Conservation (phyloP, 2,888 invertebrate species). For the Bembecia ichneumoniformis region DNA sequence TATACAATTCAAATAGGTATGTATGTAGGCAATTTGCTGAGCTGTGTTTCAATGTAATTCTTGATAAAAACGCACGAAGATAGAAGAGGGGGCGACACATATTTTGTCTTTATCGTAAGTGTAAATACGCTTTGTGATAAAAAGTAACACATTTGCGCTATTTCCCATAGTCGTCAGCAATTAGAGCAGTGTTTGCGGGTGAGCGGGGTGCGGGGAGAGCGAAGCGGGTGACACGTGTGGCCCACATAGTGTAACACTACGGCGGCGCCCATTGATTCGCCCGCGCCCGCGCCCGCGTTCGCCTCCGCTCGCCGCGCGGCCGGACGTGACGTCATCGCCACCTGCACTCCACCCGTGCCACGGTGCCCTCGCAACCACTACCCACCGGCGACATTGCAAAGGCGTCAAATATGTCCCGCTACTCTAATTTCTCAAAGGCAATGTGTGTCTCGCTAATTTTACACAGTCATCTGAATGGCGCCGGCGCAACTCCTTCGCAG, state of each 20-base stretch:
- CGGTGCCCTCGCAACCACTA: constrained; percentile 32
- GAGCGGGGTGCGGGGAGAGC: constrained; percentile 17
- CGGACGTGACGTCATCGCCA: constrained; percentile 53
- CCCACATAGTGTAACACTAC: constrained; percentile 44
- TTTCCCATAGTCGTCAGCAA: constrained; percentile 67
- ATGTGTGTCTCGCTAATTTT: constrained; percentile 26
- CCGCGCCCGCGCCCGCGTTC: constrained; percentile 18
- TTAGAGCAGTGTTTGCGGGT: constrained; percentile 48
- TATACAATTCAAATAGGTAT: constrained; percentile 5
- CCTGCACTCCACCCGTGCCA: constrained; percentile 22
- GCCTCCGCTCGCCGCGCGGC: constrained; percentile 1
- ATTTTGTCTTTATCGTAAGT: constrained; percentile 41
- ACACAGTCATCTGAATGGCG: constrained; percentile 43
- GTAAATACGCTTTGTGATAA: constrained; percentile 50
- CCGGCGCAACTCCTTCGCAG: constrained; percentile 52
- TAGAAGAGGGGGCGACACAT: constrained; percentile 17
- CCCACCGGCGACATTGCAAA: constrained; percentile 9
- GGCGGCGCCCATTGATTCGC: constrained; percentile 51
- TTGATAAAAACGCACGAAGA: too few species aligned
- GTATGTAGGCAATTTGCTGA: constrained; percentile 7
- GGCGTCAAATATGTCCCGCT: not conserved
- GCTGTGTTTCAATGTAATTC: constrained; percentile 1
- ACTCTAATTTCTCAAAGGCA: not conserved
- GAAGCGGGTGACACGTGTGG: constrained; percentile 58
- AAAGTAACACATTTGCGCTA: constrained; percentile 55